Evolutionary conservation across 37 sponge, comb jelly and placozoan species (phyloP).

Genomic region (Petrosia ficiformis): DNA sequence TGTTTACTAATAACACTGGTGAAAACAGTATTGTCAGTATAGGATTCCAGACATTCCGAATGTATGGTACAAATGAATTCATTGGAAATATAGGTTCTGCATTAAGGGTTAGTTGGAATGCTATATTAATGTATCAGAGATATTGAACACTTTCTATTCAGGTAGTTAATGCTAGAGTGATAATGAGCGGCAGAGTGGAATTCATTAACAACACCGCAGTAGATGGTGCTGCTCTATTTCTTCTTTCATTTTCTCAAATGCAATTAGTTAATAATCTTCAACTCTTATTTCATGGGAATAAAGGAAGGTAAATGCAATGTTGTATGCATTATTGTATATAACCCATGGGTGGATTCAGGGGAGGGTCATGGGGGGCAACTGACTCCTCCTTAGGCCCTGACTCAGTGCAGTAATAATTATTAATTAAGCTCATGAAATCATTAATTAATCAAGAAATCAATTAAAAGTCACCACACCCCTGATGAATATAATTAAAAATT

Average conservation of each 20-base stretch:
- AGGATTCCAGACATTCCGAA: not conserved
- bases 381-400: too few species aligned
- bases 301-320: conserved; percentile 1
- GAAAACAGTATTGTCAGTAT: not conserved
- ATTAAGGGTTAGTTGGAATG: not conserved
- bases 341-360: too few species aligned
- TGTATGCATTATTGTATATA: too few species aligned
- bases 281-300: not conserved
- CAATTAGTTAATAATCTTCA: not conserved
- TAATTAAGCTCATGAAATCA: too few species aligned
- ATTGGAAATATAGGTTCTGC: not conserved
- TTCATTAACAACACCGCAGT: not conserved
- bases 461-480: too few species aligned
- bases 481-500: too few species aligned
- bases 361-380: too few species aligned
- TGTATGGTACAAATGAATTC: not conserved
- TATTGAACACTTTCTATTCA: not conserved
- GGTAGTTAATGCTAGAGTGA: not conserved
- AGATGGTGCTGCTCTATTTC: not conserved
- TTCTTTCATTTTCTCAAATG: not conserved
- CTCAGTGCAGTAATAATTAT: too few species aligned
- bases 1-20: not conserved
- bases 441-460: too few species aligned
- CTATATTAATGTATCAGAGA: not conserved
- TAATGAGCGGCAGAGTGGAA: not conserved